Evolutionary conservation across 2,797 vertebrate genomes (phyloP), one percentile per base, ranked within the genome.

Genomic region (Acanthornis magna): DNA sequence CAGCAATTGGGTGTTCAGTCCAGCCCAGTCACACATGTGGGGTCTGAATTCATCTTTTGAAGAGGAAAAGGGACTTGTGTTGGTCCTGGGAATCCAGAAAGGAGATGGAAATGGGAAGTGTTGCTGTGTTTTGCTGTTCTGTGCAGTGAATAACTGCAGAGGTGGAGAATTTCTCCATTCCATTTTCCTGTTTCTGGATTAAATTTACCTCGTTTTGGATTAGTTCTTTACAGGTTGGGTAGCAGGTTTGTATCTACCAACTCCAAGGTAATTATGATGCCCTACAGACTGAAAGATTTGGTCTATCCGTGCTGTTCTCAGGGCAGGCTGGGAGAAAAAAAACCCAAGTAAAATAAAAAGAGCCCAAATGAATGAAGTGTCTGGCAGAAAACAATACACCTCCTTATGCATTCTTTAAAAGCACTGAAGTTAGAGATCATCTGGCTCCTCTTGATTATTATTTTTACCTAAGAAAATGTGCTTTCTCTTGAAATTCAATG

Each of bases 281-380:
- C 19, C 74, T 54, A 43, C 8, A 72, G 53, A 61, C 68, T 36
- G 27, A 32, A 87, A 87, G 25, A 15, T 36, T 9, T 9, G 1
- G 0, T 36, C 47, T 58, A 8, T 16, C 29, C 29, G 5, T 1
- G 1, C 16, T 55, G 8, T 42, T 76, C 25, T 51, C 9, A 47
- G 5, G 27, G 32, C 20, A n/a, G 77, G 7, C 13, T 66, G 30
- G 18, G 75, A 90, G 13, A 77, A 66, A 60, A 25, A 5, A 1
- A 8, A 2, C 10, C 2, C 29, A 70, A 90, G 71, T 16, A 38
- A 58, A 61, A 65, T 18, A 7, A n/a, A 45, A 72, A 54, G 17
- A 68, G 1, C 5, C 14, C 34, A 55, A 78, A 75, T 14, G 18
- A 54, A 27, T 72, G 38, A 57, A 4, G 8, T 71, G 3, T 65